Evolutionary conservation across 2,113 vertebrate species (phyloP), one percentile per base, ranked within the genome.

Genomic region (Corythoichthys haematopterus): DNA sequence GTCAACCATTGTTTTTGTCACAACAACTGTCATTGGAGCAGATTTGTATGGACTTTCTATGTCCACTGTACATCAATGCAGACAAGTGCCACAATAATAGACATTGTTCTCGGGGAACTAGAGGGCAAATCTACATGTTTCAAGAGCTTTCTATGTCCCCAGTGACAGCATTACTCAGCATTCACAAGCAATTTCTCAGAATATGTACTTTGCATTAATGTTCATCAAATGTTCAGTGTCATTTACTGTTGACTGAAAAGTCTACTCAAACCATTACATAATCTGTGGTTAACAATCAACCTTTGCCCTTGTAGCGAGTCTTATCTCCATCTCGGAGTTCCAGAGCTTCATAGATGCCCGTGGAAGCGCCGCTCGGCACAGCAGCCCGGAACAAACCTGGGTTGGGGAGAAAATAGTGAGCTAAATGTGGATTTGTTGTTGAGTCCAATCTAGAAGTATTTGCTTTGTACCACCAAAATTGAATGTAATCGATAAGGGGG

Each of bases 241-340:
- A 28, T 28, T 28, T 5, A 43, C 40, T 43, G 6, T 43, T 43
- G 6, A 4, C 40, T 7, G 6, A 43, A 40, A 40, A 43, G 40
- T 43, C 40, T 7, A 43, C 6, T 43, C 20, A 28, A 1, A 12
- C 12, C 13, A 36, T 56, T 13, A 4, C 36, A 6, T 2, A 57
- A 33, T 36, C 55, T 36, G 33, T 12, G 6, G 12, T 35, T 57
- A 13, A 13, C 12, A 13, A 37, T 36, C 4, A 36, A 95, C 95
- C 94, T 94, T 96, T 97, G 80, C 95, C 94, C 33, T 96, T 92
- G 85, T 94, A 97, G 72, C 95, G 94, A 4, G 89, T 93, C 74
- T 95, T 96, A 90, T 97, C 94, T 0, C 94, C 94, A 83, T 97
- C 95, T 64, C 95, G 84, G 69, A 97, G 91, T 85, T 97, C 94